A percentile compares a stretch with the other conserved stretches of the same genome.
Evolutionary conservation across 2,797 vertebrate genomes (phyloP).

Genomic region (Apogon hyalosoma): DNA sequence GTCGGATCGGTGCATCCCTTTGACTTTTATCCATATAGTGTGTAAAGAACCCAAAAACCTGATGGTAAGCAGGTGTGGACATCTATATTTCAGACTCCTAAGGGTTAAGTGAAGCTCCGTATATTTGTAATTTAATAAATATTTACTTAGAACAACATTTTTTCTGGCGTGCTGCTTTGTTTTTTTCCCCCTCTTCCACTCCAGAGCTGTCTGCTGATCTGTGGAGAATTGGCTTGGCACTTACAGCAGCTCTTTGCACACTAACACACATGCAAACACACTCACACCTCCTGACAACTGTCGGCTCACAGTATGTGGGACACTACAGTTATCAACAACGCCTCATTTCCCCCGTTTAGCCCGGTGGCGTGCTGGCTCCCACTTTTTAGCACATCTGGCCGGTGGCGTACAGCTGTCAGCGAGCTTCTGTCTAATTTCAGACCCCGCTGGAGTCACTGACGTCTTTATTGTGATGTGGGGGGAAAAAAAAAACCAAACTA

Average conservation of each 20-base stretch:
- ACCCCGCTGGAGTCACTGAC: conserved; percentile 41
- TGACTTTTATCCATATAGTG: too few relatives aligned
- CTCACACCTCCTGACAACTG: conserved; percentile 32
- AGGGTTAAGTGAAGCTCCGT: too few relatives aligned
- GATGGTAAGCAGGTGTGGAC: too few relatives aligned
- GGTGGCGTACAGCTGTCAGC: conserved; percentile 43
- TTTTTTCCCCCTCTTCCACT: conserved; percentile 3
- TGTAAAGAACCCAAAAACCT: too few relatives aligned
- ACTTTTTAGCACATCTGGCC: conserved; percentile 73
- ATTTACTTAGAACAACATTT: conserved; percentile 1
- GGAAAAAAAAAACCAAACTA: background rate
- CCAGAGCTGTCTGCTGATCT: conserved; percentile 27
- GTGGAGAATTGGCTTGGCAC: conserved; percentile 47
- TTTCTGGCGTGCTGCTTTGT: background rate
- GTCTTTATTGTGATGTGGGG: conserved; percentile 13
- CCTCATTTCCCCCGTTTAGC: conserved; percentile 77
- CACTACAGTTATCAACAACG: conserved; percentile 65
- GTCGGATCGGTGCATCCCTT: too few relatives aligned
- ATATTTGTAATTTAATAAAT: background rate
- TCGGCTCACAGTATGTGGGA: conserved; percentile 57
- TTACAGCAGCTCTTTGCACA: conserved; percentile 13
- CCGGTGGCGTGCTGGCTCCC: conserved; percentile 43
- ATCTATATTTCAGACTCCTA: too few relatives aligned
- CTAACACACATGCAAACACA: conserved; percentile 4
- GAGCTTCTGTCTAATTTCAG: conserved; percentile 67